Conservation (phyloP, 2,113 vertebrate species). For the Felis chaus region DNA sequence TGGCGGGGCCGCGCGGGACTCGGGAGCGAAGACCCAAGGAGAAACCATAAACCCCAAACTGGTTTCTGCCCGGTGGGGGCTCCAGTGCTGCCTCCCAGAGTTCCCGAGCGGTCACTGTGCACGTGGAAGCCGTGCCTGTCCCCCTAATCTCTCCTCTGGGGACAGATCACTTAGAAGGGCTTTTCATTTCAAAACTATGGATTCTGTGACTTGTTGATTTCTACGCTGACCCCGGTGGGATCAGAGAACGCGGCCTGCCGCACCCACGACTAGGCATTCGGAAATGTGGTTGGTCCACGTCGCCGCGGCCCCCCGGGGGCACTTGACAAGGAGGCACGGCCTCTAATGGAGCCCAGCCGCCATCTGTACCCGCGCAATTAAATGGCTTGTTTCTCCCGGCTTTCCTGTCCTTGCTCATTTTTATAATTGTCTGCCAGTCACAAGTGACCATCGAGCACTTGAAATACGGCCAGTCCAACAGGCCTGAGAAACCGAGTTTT, state of each 20-base stretch:
- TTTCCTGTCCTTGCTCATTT: background rate
- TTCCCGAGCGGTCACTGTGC: fast-evolving
- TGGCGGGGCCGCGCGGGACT: background rate
- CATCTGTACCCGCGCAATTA: fast-evolving
- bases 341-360: fast-evolving
- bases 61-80: fast-evolving
- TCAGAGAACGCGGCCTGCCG: fast-evolving
- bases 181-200: background rate
- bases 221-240: background rate
- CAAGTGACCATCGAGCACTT: fast-evolving
- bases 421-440: background rate
- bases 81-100: background rate
- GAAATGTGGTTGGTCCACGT: fast-evolving
- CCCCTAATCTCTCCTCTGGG: fast-evolving
- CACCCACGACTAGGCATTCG: background rate
- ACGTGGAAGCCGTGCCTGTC: background rate
- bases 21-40: background rate
- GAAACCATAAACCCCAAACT: background rate
- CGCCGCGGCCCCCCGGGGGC: fast-evolving
- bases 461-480: background rate
- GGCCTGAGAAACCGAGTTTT: background rate
- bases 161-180: fast-evolving
- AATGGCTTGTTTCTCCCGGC: fast-evolving
- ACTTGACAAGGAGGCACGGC: fast-evolving
- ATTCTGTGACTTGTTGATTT: background rate